Evolutionary conservation across 2,113 vertebrate species (phyloP).

Genomic region (Antennarius striatus): DNA sequence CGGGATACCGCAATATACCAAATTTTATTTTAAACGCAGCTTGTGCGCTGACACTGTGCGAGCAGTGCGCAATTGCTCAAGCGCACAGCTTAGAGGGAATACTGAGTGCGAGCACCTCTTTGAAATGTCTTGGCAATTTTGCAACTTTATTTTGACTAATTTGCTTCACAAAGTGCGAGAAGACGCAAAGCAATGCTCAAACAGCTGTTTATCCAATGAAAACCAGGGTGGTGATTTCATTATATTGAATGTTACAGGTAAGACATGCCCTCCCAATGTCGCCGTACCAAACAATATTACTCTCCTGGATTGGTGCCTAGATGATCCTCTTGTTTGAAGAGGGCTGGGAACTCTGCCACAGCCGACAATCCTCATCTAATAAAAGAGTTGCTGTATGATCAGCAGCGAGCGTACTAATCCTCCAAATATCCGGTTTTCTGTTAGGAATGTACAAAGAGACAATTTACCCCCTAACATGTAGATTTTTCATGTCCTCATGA

Average conservation of each 20-base stretch:
- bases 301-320: slow-evolving; percentile 65
- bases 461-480: slow-evolving; percentile 57
- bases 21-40: too few relatives aligned
- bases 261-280: slow-evolving; percentile 54
- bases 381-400: slow-evolving; percentile 66
- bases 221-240: slow-evolving; percentile 64
- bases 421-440: slow-evolving; percentile 60
- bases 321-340: slow-evolving; percentile 51
- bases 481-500: slow-evolving; percentile 59
- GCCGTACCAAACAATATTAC: slow-evolving; percentile 60
- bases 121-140: slow-evolving; percentile 35
- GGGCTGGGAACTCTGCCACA: slow-evolving; percentile 67
- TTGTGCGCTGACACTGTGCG: too few relatives aligned
- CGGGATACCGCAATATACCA: too few relatives aligned
- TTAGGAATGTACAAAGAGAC: slow-evolving; percentile 47
- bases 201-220: slow-evolving; percentile 37
- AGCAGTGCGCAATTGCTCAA: too few relatives aligned
- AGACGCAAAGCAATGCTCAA: slow-evolving; percentile 46
- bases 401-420: slow-evolving; percentile 71
- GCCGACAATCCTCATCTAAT: slow-evolving; percentile 64
- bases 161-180: slow-evolving; percentile 45
- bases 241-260: slow-evolving; percentile 65
- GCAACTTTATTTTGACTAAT: slow-evolving; percentile 51
- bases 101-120: slow-evolving; percentile 12
- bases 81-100: too few relatives aligned